Evolutionary conservation across 2,113 vertebrate genomes (phyloP).

Genomic region (Phrynosoma blainvillii): DNA sequence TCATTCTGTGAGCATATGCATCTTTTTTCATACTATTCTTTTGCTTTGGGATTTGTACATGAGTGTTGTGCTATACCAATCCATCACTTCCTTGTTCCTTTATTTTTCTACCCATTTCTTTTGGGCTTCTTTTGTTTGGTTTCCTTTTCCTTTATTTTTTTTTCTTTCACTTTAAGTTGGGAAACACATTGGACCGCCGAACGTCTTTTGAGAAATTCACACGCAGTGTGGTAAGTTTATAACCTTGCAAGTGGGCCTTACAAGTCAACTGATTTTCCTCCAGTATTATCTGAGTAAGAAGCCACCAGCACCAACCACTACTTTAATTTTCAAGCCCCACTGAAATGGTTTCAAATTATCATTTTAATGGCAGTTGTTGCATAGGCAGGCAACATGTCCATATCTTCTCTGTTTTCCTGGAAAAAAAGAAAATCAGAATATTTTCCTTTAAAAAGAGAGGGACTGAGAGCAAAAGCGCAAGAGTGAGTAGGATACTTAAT

Average conservation of each 20-base stretch:
- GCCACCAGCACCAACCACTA: neutral
- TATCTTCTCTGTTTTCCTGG: slow-evolving; percentile 33
- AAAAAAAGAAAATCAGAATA: neutral
- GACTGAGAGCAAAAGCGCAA: neutral
- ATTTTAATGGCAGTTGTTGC: slow-evolving; percentile 48
- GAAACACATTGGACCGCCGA: slow-evolving; percentile 83
- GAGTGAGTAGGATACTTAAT: neutral
- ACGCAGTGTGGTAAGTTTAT: slow-evolving; percentile 84
- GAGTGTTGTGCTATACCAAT: slow-evolving; percentile 53
- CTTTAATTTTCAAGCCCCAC: slow-evolving; percentile 38
- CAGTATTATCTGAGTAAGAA: neutral
- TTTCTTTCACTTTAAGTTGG: slow-evolving; percentile 78
- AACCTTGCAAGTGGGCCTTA: slow-evolving; percentile 61
- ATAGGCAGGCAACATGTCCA: slow-evolving; percentile 39
- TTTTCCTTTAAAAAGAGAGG: slow-evolving; percentile 30
- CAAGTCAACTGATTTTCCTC: slow-evolving; percentile 26
- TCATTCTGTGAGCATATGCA: slow-evolving; percentile 36
- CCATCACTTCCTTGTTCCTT: slow-evolving; percentile 70
- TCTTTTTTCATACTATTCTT: slow-evolving; percentile 24
- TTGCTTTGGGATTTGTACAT: slow-evolving; percentile 60
- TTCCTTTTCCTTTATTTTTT: slow-evolving; percentile 51
- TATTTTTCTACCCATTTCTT: slow-evolving; percentile 70
- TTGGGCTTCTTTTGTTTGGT: slow-evolving; percentile 56
- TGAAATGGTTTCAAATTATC: slow-evolving; percentile 18
- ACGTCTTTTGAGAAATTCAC: slow-evolving; percentile 89